These are phyloP conservation scores for Abrostola tripartita DNA, from an alignment of 2,888 invertebrate species.

Conservation along the genomic window DNA sequence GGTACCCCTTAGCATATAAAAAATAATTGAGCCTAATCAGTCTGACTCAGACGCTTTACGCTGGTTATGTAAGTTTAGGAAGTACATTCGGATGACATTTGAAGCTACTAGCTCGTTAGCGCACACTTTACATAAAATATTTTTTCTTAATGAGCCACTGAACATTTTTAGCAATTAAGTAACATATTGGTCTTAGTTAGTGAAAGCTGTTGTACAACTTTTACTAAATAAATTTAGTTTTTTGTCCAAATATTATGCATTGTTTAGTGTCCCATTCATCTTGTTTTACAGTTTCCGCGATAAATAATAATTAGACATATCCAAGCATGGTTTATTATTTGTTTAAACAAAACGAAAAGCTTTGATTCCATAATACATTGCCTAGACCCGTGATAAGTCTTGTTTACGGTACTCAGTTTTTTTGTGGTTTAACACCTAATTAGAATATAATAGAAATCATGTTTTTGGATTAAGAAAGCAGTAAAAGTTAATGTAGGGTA, in stretches of 20 bases:
- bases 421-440: slow-evolving; percentile 32
- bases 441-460: slow-evolving; percentile 6
- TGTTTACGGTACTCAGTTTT: slow-evolving; percentile 41
- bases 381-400: slow-evolving; percentile 36
- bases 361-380: slow-evolving; percentile 27
- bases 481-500: slow-evolving; percentile 11
- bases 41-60: slow-evolving; percentile 51
- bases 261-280: slow-evolving; percentile 57
- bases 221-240: slow-evolving; percentile 46
- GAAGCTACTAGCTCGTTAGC: slow-evolving; percentile 61
- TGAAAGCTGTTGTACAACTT: slow-evolving; percentile 58
- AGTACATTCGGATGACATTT: slow-evolving; percentile 49
- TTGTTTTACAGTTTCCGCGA: slow-evolving; percentile 53
- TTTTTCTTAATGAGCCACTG: slow-evolving; percentile 53
- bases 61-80: slow-evolving; percentile 57
- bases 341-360: slow-evolving; percentile 41
- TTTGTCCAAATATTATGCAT: slow-evolving; percentile 49
- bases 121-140: slow-evolving; percentile 54
- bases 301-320: slow-evolving; percentile 54
- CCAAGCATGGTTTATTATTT: slow-evolving; percentile 49
- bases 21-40: slow-evolving; percentile 54
- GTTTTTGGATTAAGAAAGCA: slow-evolving; percentile 18
- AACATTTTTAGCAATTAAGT: slow-evolving; percentile 58
- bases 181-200: slow-evolving; percentile 55
- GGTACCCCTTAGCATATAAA: slow-evolving; percentile 8